A percentile compares a stretch with the other conserved stretches of the same genome.
Evolutionary conservation across 2,113 vertebrate species (phyloP).

Genomic region (Sander lucioperca): DNA sequence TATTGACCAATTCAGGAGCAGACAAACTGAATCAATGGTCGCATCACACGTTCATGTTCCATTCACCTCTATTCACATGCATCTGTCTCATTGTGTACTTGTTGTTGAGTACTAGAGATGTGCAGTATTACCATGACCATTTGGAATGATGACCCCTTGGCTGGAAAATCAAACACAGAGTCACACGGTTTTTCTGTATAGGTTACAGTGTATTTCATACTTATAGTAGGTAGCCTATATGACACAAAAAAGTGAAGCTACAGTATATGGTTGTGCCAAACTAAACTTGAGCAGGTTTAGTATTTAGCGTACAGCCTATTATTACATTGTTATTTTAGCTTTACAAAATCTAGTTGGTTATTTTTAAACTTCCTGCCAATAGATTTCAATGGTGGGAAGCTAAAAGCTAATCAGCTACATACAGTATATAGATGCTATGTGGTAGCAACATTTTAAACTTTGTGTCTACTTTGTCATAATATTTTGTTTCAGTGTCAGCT

Average conservation of each 20-base stretch:
- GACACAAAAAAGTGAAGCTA: neutral
- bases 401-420: neutral
- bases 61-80: conserved; percentile 5
- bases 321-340: neutral
- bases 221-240: too few species aligned
- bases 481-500: neutral
- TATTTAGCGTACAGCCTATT: neutral
- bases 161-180: neutral
- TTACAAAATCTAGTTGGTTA: neutral
- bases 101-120: neutral
- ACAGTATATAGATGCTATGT: too few species aligned
- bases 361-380: neutral
- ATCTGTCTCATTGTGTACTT: neutral
- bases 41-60: neutral
- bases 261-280: neutral
- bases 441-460: neutral
- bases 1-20: conserved; percentile 4
- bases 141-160: too few species aligned
- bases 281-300: neutral
- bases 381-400: neutral
- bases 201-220: neutral
- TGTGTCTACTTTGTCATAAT: neutral
- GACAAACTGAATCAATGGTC: neutral
- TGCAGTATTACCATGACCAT: too few species aligned
- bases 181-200: neutral